phyloP scores from a whole-genome alignment of 2,888 invertebrate genomes.

The Coremacera marginata region DNA sequence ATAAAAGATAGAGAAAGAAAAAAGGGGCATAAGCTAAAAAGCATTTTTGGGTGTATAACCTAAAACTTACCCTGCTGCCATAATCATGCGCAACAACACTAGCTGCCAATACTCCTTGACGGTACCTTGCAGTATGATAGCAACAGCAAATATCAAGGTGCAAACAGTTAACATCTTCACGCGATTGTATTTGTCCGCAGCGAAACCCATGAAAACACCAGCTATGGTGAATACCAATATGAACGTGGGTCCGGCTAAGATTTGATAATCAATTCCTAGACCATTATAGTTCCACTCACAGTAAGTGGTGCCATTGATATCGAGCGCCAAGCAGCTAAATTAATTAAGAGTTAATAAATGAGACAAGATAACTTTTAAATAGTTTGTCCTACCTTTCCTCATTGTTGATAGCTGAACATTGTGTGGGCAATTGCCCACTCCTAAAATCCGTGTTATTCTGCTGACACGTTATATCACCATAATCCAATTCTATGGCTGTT shows the following conservation, averaged over 20 bases:
- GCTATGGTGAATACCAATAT: conserved; percentile 91
- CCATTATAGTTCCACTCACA: conserved; percentile 96
- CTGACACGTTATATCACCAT: conserved; percentile 88
- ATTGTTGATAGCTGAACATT: conserved; percentile 73
- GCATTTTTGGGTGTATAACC: background rate
- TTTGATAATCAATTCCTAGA: conserved; percentile 90
- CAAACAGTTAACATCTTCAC: conserved; percentile 82
- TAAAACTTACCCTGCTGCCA: conserved; percentile 82
- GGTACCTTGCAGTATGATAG: conserved; percentile 87
- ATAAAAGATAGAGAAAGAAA: background rate
- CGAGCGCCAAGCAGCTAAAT: conserved; percentile 75
- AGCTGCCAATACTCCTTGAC: conserved; percentile 92
- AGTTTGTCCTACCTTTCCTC: conserved; percentile 69
- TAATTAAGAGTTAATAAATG: background rate
- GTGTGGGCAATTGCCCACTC: conserved; percentile 71
- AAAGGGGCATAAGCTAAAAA: background rate
- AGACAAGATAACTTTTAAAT: background rate
- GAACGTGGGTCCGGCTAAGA: conserved; percentile 92
- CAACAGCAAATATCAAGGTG: conserved; percentile 83
- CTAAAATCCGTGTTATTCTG: conserved; percentile 76
- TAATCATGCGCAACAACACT: conserved; percentile 84
- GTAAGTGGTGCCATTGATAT: conserved; percentile 79
- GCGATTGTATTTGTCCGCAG: conserved; percentile 84
- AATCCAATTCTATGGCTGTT: conserved; percentile 86
- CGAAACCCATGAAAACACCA: conserved; percentile 86